Conservation (phyloP, 2,797 vertebrate genomes). For the Macrochelys suwanniensis region DNA sequence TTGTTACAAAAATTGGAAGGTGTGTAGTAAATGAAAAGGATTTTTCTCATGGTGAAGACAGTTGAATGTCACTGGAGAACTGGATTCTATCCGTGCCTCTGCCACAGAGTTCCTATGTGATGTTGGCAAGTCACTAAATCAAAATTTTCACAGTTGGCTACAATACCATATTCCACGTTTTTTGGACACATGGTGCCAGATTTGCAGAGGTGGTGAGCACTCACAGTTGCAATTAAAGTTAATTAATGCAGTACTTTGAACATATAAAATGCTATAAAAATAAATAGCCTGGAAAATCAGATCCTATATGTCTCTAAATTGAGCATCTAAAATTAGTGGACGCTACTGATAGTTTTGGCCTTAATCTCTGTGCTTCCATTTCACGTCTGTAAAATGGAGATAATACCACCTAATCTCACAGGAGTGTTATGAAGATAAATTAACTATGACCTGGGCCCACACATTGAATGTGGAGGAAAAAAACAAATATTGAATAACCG, state of each 20-base stretch:
- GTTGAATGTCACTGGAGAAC: neutral
- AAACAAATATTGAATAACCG: too few species aligned
- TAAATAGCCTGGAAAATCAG: neutral
- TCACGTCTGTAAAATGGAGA: neutral
- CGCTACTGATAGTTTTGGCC: neutral
- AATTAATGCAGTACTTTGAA: neutral
- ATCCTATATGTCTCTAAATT: neutral
- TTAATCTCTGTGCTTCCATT: neutral
- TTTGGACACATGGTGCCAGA: neutral
- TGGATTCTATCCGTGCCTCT: neutral
- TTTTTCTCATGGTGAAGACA: neutral
- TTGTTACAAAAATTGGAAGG: neutral
- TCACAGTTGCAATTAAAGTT: neutral
- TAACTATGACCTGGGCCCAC: accelerated
- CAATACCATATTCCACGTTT: neutral
- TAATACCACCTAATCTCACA: neutral
- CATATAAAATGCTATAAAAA: neutral
- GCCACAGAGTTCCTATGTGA: neutral
- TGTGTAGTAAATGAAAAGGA: neutral
- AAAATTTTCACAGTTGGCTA: neutral
- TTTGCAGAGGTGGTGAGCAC: neutral
- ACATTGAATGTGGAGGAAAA: neutral
- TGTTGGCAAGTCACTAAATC: neutral
- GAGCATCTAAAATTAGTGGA: neutral
- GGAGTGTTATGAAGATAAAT: neutral